Evolutionary conservation across 2,113 vertebrate genomes (phyloP).

Genomic region (Mionectes macconnelli): DNA sequence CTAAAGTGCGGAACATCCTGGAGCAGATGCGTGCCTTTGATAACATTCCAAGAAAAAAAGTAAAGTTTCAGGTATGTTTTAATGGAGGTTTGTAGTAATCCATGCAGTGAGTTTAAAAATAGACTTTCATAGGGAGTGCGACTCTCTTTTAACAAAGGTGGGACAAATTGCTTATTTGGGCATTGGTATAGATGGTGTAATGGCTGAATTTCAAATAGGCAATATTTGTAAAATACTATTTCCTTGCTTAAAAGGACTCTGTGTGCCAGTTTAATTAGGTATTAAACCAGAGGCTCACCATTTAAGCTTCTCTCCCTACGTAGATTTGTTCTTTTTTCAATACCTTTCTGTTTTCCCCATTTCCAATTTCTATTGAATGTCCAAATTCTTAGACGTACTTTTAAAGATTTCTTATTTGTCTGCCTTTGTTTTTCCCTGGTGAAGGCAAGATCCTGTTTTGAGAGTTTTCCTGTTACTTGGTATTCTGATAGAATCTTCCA

Average conservation of each 20-base stretch:
- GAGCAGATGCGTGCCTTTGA: slow-evolving; percentile 84
- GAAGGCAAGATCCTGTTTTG: not conserved
- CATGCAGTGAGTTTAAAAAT: not conserved
- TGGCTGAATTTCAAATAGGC: not conserved
- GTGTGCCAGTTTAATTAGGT: not conserved
- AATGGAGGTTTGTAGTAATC: not conserved
- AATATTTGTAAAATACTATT: not conserved
- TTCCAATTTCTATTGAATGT: not conserved
- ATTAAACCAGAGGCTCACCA: not conserved
- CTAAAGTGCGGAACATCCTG: slow-evolving; percentile 82
- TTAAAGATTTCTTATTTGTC: not conserved
- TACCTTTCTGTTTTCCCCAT: not conserved
- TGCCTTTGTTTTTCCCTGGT: not conserved
- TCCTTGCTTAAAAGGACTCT: not conserved
- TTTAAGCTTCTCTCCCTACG: not conserved
- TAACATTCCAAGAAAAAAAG: slow-evolving; percentile 93
- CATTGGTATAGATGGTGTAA: not conserved
- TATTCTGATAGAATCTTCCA: not conserved
- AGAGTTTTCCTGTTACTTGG: not conserved
- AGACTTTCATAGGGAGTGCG: not conserved
- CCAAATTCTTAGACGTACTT: not conserved
- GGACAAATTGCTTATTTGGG: not conserved
- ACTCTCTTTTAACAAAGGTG: not conserved
- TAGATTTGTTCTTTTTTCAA: not conserved
- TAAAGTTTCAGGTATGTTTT: slow-evolving; percentile 89